A percentile compares a stretch with the other conserved stretches of the same genome.
Evolutionary conservation across 2,888 invertebrate species (phyloP).

Genomic region (Dromius quadrimaculatus): DNA sequence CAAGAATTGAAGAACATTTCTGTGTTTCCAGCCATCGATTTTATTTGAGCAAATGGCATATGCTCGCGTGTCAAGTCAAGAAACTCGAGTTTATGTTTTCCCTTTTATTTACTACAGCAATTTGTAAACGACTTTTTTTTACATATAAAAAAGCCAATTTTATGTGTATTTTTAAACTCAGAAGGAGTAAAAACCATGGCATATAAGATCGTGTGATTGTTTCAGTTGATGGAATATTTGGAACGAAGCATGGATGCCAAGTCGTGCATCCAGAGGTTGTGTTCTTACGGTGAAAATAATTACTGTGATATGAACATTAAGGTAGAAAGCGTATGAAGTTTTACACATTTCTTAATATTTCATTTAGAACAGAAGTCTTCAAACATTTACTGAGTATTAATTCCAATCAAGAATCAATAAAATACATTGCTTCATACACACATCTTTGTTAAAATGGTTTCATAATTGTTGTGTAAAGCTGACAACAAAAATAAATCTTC

Average conservation of each 20-base stretch:
- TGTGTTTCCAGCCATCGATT: no score
- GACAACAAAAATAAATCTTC: no score
- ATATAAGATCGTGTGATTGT: slow-evolving; percentile 14
- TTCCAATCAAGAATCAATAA: no score
- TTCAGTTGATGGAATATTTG: slow-evolving; percentile 13
- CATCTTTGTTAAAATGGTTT: no score
- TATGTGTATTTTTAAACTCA: slow-evolving; percentile 5
- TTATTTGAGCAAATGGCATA: no score
- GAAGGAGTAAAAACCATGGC: slow-evolving; percentile 9
- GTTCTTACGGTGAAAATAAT: slow-evolving; percentile 27
- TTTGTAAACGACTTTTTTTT: slow-evolving; percentile 24
- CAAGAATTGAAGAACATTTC: no score
- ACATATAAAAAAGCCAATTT: slow-evolving; percentile 22
- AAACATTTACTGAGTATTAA: no score
- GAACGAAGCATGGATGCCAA: slow-evolving; percentile 38
- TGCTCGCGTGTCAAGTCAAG: slow-evolving; percentile 31
- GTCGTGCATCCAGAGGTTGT: slow-evolving; percentile 35
- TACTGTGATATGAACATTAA: slow-evolving; percentile 11
- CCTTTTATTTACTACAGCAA: slow-evolving; percentile 19
- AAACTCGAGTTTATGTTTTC: slow-evolving; percentile 37
- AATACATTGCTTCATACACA: no score
- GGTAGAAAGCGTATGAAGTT: slow-evolving; percentile 35
- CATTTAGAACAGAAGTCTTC: no score
- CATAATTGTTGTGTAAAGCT: no score
- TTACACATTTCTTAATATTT: slow-evolving; percentile 28